Conservation (phyloP, 2,113 vertebrate species). For the Daubentonia madagascariensis region DNA sequence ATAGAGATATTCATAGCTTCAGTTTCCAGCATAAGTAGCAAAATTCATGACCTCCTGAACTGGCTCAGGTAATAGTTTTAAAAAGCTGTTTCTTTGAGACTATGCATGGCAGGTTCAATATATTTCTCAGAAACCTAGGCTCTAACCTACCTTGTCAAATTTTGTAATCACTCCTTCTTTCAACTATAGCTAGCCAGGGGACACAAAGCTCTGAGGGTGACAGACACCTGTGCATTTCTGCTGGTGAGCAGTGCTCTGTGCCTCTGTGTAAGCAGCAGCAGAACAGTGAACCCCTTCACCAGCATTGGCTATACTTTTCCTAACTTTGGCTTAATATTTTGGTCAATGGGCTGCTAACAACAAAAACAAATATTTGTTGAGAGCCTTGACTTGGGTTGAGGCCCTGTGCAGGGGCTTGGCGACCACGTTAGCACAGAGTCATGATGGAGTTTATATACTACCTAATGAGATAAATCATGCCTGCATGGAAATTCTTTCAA, state of each 20-base stretch:
- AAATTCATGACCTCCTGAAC: background rate
- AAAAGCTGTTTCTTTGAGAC: background rate
- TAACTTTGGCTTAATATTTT: background rate
- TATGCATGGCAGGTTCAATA: accelerated
- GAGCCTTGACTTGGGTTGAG: background rate
- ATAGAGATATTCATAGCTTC: background rate
- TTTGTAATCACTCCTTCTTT: background rate
- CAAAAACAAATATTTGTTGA: background rate
- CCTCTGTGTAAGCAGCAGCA: accelerated
- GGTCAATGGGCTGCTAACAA: background rate
- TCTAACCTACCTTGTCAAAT: background rate
- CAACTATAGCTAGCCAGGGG: background rate
- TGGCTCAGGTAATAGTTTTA: background rate
- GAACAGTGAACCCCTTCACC: background rate
- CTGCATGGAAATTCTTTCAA: background rate
- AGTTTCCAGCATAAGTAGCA: background rate
- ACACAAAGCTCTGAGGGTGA: accelerated
- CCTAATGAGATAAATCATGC: background rate
- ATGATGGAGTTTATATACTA: too few species aligned
- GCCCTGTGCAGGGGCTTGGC: accelerated
- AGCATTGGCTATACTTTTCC: background rate
- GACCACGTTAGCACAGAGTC: too few species aligned
- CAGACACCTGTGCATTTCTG: background rate
- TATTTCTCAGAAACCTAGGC: background rate
- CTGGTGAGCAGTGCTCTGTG: accelerated